Percentiles rank a stretch among this genome's conserved stretches.
Conservation (phyloP, 2,888 invertebrate species). For the Mesoligia furuncula region DNA sequence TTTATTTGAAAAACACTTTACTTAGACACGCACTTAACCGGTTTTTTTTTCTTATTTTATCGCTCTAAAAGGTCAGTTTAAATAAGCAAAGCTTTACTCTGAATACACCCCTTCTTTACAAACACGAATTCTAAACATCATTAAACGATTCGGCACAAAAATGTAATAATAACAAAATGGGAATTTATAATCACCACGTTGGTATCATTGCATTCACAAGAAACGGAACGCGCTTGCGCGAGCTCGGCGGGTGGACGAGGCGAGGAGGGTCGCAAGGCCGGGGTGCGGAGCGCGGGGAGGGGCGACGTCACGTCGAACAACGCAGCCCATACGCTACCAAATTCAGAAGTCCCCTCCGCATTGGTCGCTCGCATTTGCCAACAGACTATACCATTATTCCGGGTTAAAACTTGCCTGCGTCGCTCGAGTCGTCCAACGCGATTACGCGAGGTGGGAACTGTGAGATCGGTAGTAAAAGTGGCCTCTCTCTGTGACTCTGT, state of each 20-base stretch:
- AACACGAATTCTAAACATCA: not conserved
- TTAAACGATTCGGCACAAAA: not conserved
- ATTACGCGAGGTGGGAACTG: slow-evolving; percentile 87
- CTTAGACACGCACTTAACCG: not conserved
- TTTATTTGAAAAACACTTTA: no score
- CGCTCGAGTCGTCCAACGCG: slow-evolving; percentile 87
- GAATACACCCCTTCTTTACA: not conserved
- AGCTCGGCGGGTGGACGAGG: slow-evolving; percentile 79
- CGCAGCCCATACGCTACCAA: slow-evolving; percentile 83
- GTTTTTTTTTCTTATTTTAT: not conserved
- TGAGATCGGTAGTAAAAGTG: slow-evolving; percentile 85
- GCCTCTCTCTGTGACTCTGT: slow-evolving; percentile 75
- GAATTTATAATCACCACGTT: slow-evolving; percentile 68
- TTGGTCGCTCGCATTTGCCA: slow-evolving; percentile 54
- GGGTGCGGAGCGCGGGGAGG: slow-evolving; percentile 82
- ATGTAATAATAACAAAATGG: slow-evolving; percentile 55
- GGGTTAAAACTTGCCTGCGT: slow-evolving; percentile 86
- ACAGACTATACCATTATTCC: slow-evolving; percentile 67
- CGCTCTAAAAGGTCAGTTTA: not conserved
- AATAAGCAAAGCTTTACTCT: not conserved
- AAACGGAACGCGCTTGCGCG: slow-evolving; percentile 88
- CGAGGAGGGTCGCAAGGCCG: slow-evolving; percentile 87
- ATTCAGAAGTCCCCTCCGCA: slow-evolving; percentile 73
- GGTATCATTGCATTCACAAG: slow-evolving; percentile 84
- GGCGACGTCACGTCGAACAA: slow-evolving; percentile 89